Evolutionary conservation across 2,113 vertebrate genomes (phyloP).

Genomic region (Natator depressus): DNA sequence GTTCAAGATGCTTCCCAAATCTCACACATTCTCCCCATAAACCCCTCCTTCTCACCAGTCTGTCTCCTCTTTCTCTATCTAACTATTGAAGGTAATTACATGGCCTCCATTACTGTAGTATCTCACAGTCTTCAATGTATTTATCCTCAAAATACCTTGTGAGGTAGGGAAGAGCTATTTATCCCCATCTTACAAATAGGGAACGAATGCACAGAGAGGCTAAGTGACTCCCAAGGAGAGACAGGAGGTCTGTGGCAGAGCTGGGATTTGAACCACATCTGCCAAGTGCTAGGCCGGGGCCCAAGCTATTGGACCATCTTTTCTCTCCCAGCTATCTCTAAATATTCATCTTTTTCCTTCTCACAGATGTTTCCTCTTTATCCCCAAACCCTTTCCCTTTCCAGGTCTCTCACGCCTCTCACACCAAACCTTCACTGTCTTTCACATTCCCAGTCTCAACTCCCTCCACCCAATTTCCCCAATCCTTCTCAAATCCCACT

Average conservation of each 20-base stretch:
- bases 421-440: neutral
- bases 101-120: neutral
- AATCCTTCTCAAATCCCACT: neutral
- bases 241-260: neutral
- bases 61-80: rapidly evolving
- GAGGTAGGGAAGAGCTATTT: neutral
- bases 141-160: neutral
- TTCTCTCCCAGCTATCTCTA: neutral
- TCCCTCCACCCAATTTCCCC: neutral
- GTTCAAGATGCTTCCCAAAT: neutral
- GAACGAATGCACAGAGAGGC: neutral
- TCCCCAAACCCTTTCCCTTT: neutral
- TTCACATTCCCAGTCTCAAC: rapidly evolving
- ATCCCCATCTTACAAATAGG: neutral
- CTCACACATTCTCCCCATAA: neutral
- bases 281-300: neutral
- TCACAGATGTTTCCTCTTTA: neutral
- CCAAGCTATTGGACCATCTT: neutral
- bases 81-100: too few relatives aligned
- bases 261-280: neutral
- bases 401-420: neutral
- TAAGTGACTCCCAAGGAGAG: neutral
- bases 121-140: neutral
- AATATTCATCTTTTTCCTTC: neutral
- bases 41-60: neutral